Evolutionary conservation across 2,113 vertebrate species (phyloP), one percentile per base, ranked within the genome.

Genomic region (Rutilus rutilus): DNA sequence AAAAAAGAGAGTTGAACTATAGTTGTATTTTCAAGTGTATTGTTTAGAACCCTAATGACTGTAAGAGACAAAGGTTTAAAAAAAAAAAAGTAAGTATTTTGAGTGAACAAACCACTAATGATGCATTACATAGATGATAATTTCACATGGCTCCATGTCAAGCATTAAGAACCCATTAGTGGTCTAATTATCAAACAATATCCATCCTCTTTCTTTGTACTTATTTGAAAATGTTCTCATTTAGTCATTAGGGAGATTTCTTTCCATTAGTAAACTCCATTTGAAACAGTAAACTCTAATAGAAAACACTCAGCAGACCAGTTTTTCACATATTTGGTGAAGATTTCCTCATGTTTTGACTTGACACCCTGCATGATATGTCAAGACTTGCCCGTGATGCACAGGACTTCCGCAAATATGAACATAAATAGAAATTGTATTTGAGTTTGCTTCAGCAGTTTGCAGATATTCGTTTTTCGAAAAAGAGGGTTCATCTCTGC

Each of bases 131-230:
- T 2, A 27, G 12, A 74, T 17, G 0, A 47, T 47, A 0, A 47
- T 74, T 74, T 74, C 71, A 15, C 12, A 57, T 74, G 12, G 4
- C 10, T 21, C 42, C 12, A 2, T 74, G 39, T 47, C 42, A 74
- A 6, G 23, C 42, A 47, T 74, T 47, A 74, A 74, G 23, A n/a
- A 25, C 71, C 42, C 71, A 74, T 74, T 74, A 74, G 71, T 8
- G 39, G 23, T 74, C 23, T 47, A 74, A 74, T 47, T 27, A 47
- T 74, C 42, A 74, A 47, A 74, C 71, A 47, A 74, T 45, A 27
- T 74, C 42, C 11, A 12, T 15, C 21, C 39, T 47, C 6, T 47
- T 47, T 47, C 12, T 27, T 15, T 25, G 42, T 25, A 25, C 23
- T 74, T 25, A 74, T 74, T 47, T 45, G 21, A 25, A 12, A 62